Evolutionary conservation across 2,113 vertebrate species (phyloP), one percentile per base, ranked within the genome.

Genomic region (Porphyrio hochstetteri): DNA sequence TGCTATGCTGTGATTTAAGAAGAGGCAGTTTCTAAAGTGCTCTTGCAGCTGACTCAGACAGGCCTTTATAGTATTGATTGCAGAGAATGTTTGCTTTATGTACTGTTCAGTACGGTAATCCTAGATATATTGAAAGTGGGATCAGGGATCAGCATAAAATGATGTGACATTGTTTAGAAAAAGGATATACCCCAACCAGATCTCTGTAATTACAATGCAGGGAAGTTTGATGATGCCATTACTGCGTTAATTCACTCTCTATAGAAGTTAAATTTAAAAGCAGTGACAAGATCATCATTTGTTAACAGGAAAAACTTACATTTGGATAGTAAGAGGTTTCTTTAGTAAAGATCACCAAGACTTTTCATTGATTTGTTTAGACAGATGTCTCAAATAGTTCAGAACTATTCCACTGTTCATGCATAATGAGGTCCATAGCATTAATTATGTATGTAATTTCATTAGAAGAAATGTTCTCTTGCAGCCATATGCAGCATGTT

Each of bases 121-220:
- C 95, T 93, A 85, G 86, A 92, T 79, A 91, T 94, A 95, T 93
- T 97, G 93, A 82, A 96, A 96, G 78, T 93, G 67, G 83, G 88
- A 95, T 97, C 88, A 96, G 53, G 48, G 90, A 94, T 96, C 83
- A 94, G 74, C 63, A 96, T 82, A 91, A 97, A 95, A 96, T 87
- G 72, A 93, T 92, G 88, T 87, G 91, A 96, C 53, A 87, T 61
- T 96, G 91, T 97, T 97, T 95, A 87, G 95, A 86, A 57, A 97
- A 90, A 90, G 86, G 90, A 90, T 95, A 93, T 88, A 82, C 25
- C 67, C n/a, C 24, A 69, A 82, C 44, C 57, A 90, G 82, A 88
- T 82, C 80, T 84, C 44, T 88, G 77, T 86, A 93, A 96, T 93
- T 92, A 92, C 53, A 84, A 40, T 86, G 25, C 57, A 94, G 44